phyloP scores from a whole-genome alignment of 2,797 vertebrate genomes.

The Garrulus glandarius region DNA sequence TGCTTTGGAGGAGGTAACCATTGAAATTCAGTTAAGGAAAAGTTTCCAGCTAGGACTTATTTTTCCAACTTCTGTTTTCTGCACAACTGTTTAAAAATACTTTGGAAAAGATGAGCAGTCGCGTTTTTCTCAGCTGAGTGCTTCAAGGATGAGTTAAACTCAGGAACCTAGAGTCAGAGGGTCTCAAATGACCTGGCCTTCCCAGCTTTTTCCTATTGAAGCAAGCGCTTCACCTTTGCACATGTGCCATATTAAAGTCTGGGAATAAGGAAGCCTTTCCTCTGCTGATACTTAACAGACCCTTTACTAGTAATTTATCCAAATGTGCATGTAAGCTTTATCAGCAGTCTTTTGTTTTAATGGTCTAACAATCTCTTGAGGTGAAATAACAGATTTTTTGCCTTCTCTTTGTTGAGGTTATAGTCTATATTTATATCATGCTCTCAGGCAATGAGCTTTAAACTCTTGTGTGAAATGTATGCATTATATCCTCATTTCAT shows the following conservation, averaged over 20 bases:
- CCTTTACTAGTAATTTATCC: background rate
- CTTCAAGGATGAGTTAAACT: background rate
- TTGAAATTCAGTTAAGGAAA: background rate
- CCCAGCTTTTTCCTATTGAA: background rate
- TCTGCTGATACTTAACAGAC: background rate
- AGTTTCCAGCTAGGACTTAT: background rate
- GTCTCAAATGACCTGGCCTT: background rate
- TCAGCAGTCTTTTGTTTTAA: background rate
- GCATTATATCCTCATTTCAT: background rate
- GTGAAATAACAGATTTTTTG: background rate
- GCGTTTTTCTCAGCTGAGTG: background rate
- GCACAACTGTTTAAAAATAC: background rate
- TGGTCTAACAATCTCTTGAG: background rate
- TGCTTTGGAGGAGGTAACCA: background rate
- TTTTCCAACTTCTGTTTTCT: background rate
- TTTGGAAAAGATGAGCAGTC: background rate
- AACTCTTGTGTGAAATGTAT: background rate
- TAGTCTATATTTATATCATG: background rate
- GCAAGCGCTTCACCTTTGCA: background rate
- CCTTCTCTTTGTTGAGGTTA: background rate
- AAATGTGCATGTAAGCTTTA: fast-evolving
- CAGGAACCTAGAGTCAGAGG: background rate
- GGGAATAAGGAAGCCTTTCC: background rate
- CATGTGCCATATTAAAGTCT: background rate
- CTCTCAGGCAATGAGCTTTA: background rate